phyloP scores from a whole-genome alignment of 2,797 vertebrate genomes.

The Coendou prehensilis region DNA sequence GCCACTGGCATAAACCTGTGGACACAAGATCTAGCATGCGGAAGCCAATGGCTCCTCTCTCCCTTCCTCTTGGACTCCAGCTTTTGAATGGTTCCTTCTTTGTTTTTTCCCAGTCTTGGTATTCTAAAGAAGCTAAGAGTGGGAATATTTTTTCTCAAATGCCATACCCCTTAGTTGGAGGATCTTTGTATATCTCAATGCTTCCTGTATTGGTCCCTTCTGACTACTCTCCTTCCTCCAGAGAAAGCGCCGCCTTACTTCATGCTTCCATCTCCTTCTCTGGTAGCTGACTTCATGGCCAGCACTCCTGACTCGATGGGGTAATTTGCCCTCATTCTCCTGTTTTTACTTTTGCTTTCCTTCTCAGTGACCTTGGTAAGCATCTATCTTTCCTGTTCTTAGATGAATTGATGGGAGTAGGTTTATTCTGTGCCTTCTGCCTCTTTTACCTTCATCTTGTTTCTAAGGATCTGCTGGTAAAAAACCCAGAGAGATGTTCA shows the following conservation, averaged over 20 bases:
- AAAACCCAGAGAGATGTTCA: neutral
- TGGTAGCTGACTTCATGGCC: neutral
- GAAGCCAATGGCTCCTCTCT: constrained; percentile 60
- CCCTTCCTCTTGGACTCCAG: constrained; percentile 33
- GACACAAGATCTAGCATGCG: neutral
- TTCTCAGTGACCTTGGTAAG: neutral
- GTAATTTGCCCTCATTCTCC: neutral
- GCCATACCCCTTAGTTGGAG: neutral
- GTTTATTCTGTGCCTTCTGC: neutral
- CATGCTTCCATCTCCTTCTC: neutral
- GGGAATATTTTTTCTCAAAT: neutral
- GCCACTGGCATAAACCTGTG: constrained; percentile 33
- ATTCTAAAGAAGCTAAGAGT: neutral
- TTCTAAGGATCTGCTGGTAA: neutral
- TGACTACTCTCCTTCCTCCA: neutral
- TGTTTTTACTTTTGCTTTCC: neutral
- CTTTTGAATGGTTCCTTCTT: constrained; percentile 71
- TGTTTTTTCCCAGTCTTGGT: constrained; percentile 39
- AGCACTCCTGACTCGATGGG: rapidly evolving
- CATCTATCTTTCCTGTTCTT: neutral
- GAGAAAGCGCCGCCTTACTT: neutral
- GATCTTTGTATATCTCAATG: neutral
- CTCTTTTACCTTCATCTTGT: neutral
- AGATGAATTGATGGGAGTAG: neutral
- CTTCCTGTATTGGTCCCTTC: neutral